Percentiles rank a stretch among this genome's conserved stretches.
Conservation (phyloP, 1,140 invertebrate genomes). For the Cepaea nemoralis region DNA sequence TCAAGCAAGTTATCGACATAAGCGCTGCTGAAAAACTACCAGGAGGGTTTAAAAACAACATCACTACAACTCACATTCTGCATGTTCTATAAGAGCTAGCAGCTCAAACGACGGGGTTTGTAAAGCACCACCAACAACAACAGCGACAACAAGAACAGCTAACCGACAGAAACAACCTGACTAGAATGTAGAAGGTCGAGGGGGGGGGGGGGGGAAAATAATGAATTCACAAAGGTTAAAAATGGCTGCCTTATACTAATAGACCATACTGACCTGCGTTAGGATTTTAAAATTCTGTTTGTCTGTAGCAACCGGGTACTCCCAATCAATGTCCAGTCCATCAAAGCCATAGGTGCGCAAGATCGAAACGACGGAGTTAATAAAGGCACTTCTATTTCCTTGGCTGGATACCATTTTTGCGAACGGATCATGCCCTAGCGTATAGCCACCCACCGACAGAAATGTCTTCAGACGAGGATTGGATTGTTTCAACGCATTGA, state of each 20-base stretch:
- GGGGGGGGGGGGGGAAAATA: neutral
- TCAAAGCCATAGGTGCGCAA: conserved; percentile 93
- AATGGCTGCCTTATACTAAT: too few species aligned
- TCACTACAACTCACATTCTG: too few species aligned
- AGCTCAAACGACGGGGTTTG: too few species aligned
- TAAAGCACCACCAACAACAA: too few species aligned
- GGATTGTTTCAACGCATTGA: conserved; percentile 82
- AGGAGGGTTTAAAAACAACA: too few species aligned
- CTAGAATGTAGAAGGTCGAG: neutral
- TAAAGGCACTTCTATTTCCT: conserved; percentile 49
- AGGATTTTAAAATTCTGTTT: conserved; percentile 89
- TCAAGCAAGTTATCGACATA: too few species aligned
- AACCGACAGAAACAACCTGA: too few species aligned
- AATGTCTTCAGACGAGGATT: conserved; percentile 92
- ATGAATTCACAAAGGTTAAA: neutral
- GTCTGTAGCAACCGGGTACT: conserved; percentile 91
- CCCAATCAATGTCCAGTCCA: conserved; percentile 95
- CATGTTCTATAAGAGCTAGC: too few species aligned
- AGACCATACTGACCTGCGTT: conserved; percentile 78
- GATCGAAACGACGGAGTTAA: conserved; percentile 80
- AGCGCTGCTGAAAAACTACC: too few species aligned
- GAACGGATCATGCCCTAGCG: conserved; percentile 86
- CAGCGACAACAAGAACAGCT: neutral
- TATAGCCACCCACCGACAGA: conserved; percentile 95
- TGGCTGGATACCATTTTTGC: conserved; percentile 48